Base-by-base conservation (phyloP, 2,797 vertebrate species). In the Caiman crocodilus region DNA sequence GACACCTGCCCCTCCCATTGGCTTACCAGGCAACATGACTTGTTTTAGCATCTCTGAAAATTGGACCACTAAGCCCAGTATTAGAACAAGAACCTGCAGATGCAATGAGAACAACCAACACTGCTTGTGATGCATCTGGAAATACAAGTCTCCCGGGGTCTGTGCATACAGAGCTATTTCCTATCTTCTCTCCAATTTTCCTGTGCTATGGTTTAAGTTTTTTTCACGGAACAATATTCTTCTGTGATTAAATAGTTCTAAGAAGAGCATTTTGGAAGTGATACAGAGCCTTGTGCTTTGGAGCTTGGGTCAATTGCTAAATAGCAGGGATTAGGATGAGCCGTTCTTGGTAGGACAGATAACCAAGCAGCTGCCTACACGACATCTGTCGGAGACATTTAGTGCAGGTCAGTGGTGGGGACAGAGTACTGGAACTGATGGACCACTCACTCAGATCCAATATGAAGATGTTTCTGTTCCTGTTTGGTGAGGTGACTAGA, bases 291-390 rank as follows among this genome's bases (percentile, higher is more conserved):
- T 3, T 76, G 14, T 18, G 50, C 74, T 57, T 75, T 50, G 4
- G 28, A 9, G 10, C 16, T n/a, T 57, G 56, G n/a, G 17, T 11
- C 28, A 6, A 1, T 65, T 8, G 61, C 6, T 77, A 73, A 71
- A 20, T 35, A 25, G 32, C 8, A 42, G 32, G 35, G 67, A 71
- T 12, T 14, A 71, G 65, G 21, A 6, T 42, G 61, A 76, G 30
- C 2, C 25, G 69, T 35, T 65, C 0, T 0, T 5, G 57, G 71
- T 42, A 11, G 0, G 1, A 58, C 14, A 60, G 14, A 42, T 73
- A 7, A 4, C 0, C 3, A 55, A 76, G 59, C 71, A 91, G 9
- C 14, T 90, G 85, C 56, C 4, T 0, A 1, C 13, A 1, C 0
- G 3, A 4, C 79, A 14, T n/a, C 88, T 74, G 69, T 60, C 56